A percentile compares a stretch with the other conserved stretches of the same genome.
These are phyloP conservation scores for Anolis sagrei DNA, from an alignment of 2,113 vertebrate species.

Conservation along the genomic window DNA sequence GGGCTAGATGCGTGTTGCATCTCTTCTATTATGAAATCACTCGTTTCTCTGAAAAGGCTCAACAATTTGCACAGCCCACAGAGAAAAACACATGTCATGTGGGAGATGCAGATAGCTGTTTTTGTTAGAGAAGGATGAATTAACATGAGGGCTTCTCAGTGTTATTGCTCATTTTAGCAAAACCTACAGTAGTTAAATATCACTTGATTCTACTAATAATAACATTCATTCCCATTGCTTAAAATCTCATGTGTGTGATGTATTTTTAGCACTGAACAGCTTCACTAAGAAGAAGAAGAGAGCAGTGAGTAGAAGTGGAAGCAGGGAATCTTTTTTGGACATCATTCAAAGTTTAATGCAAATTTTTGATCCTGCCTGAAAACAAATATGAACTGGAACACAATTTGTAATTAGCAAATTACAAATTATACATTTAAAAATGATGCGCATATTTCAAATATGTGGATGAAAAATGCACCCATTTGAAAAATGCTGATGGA, in stretches of 20 bases:
- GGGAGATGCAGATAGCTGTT: neutral
- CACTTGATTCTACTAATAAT: neutral
- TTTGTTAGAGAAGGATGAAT: neutral
- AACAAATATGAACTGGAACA: neutral
- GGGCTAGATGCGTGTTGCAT: neutral
- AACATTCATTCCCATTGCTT: neutral
- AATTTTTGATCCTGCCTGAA: neutral
- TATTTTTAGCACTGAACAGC: neutral
- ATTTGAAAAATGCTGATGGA: neutral
- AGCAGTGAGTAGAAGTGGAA: neutral
- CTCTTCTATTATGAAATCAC: constrained; percentile 5
- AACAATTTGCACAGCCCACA: neutral
- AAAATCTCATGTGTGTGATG: neutral
- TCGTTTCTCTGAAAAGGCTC: neutral
- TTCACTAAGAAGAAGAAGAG: neutral
- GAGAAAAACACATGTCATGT: neutral
- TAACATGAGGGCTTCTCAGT: neutral
- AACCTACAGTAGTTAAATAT: neutral
- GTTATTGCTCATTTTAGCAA: neutral
- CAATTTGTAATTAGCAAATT: neutral
- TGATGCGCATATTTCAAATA: neutral
- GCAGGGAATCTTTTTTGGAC: neutral
- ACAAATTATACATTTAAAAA: neutral
- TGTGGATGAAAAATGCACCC: neutral
- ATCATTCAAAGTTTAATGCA: neutral